These are phyloP conservation scores for Zonitis immaculata DNA, from an alignment of 2,888 invertebrate species.

Conservation along the genomic window DNA sequence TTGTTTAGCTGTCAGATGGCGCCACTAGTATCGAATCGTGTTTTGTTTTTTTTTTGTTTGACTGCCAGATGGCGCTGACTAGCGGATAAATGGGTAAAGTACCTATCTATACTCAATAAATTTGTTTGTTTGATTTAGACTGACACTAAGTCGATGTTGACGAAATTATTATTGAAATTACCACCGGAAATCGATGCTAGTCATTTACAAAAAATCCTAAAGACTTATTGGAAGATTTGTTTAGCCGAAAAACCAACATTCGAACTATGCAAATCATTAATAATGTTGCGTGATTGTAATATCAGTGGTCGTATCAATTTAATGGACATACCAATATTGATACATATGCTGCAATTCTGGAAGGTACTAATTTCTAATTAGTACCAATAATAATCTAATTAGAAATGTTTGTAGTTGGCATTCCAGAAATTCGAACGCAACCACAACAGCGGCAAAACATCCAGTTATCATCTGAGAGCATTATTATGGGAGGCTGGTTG, in stretches of 20 bases:
- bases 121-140: too few relatives aligned
- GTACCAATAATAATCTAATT: background rate
- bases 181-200: conserved; percentile 60
- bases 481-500: conserved; percentile 66
- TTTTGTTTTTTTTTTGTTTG: too few relatives aligned
- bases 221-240: conserved; percentile 56
- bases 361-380: conserved; percentile 51
- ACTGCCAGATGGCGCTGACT: too few relatives aligned
- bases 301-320: conserved; percentile 60
- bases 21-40: too few relatives aligned
- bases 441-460: conserved; percentile 55
- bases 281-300: conserved; percentile 63
- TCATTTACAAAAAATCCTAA: conserved; percentile 57
- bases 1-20: too few relatives aligned
- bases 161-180: conserved; percentile 53
- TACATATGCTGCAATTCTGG: conserved; percentile 63
- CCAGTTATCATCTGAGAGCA: conserved; percentile 60
- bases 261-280: conserved; percentile 63
- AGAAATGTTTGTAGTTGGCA: conserved; percentile 50
- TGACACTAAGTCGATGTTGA: conserved; percentile 51
- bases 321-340: conserved; percentile 58
- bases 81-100: too few relatives aligned
- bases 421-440: conserved; percentile 57
- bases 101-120: too few relatives aligned
- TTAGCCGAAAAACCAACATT: conserved; percentile 58